Evolutionary conservation across 2,888 invertebrate genomes (phyloP), one percentile per base, ranked within the genome.

Genomic region (Hydrotaea cyrtoneurina): DNA sequence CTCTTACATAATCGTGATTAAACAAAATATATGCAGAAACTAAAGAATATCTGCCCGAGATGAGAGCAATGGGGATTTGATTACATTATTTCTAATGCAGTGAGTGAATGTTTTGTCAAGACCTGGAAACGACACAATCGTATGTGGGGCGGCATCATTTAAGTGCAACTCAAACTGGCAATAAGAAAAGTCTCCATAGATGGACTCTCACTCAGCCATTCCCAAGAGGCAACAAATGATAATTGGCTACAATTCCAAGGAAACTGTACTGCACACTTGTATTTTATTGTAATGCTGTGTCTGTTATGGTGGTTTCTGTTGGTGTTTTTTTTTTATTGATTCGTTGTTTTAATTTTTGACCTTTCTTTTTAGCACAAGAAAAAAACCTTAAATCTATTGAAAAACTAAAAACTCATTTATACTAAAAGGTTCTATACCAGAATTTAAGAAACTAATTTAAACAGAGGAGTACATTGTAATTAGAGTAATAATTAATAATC

Each of bases 241-340:
- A 50, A n/a, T 50, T n/a, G 50, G 50, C n/a, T 13, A 50, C 50
- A 13, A 50, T 50, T 50, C 50, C 50, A 50, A 39, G 11, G 1
- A 39, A 8, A 39, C 39, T 13, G 13, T 39, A 39, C 39, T n/a
- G n/a, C n/a, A n/a, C n/a, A n/a, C n/a, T n/a, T n/a, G 11, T 50
- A 50, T 5, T 50, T 55, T 55, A 55, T 55, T 55, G 55, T 55
- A 21, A 21, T 59, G 23, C 26, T 15, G 59, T 69, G 69, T 69
- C 17, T 39, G 46, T 46, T n/a, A 43, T 62, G 36, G 62, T 69
- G 43, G 43, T 69, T 31, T 2, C 7, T 46, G 46, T 69, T 62
- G 36, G 62, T 69, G 43, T 69, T 69, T n/a, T n/a, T n/a, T n/a
- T n/a, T n/a, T n/a, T 69, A 46, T 69, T 69, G 69, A 69, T 69